A percentile compares a stretch with the other conserved stretches of the same genome.
Conservation (phyloP, 2,113 vertebrate genomes). For the Egretta garzetta region DNA sequence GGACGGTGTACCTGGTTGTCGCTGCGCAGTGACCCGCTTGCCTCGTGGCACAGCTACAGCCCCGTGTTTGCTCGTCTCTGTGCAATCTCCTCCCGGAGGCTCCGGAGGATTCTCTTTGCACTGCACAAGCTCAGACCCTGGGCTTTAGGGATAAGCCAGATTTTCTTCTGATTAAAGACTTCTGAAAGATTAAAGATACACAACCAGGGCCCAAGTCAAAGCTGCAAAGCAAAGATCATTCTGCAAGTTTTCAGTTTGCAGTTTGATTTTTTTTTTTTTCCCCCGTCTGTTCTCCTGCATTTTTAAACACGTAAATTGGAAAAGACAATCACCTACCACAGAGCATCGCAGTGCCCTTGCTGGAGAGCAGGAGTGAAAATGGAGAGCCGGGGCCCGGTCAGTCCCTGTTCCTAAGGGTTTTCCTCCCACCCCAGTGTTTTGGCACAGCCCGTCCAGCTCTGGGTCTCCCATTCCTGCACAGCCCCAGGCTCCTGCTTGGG, state of each 20-base stretch:
- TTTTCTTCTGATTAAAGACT: slow-evolving; percentile 63
- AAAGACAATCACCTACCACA: not conserved
- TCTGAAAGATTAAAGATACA: slow-evolving; percentile 57
- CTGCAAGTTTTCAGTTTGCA: not conserved
- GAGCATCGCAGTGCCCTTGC: not conserved
- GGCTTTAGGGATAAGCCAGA: slow-evolving; percentile 60
- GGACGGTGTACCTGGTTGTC: not conserved
- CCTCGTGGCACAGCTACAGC: not conserved
- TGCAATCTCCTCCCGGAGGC: not conserved
- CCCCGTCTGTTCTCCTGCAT: not conserved
- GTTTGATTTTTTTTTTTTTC: not conserved
- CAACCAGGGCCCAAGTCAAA: slow-evolving; percentile 31
- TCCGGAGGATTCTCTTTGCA: slow-evolving; percentile 1
- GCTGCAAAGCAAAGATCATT: slow-evolving; percentile 59
- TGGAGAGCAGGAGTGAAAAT: not conserved
- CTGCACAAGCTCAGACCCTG: not conserved
- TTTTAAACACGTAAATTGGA: not conserved
- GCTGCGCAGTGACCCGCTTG: not conserved
- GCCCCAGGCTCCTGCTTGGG: not conserved
- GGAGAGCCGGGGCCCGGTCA: not conserved
- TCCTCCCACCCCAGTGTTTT: not conserved
- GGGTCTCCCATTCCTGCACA: not conserved
- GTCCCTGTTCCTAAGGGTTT: not conserved
- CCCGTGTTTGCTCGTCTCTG: not conserved
- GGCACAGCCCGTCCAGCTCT: no score